These are phyloP conservation scores for Synanthedon myopaeformis DNA, from an alignment of 2,888 invertebrate genomes.

Conservation along the genomic window DNA sequence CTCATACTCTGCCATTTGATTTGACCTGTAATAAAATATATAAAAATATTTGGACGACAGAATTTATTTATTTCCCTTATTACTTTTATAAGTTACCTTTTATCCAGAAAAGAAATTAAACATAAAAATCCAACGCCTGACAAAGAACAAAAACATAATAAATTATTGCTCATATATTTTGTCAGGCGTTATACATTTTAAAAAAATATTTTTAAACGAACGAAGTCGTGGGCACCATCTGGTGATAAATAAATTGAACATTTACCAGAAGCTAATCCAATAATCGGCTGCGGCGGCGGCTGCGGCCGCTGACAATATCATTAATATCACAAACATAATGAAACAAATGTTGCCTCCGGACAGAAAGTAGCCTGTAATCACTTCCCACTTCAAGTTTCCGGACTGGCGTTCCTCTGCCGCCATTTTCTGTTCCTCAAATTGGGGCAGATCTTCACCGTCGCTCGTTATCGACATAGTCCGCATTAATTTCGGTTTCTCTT, in stretches of 20 bases:
- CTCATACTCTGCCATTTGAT: slow-evolving; percentile 49
- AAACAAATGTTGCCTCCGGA: slow-evolving; percentile 44
- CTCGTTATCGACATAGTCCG: slow-evolving; percentile 16
- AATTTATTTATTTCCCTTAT: too few species aligned
- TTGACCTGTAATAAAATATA: slow-evolving; percentile 37
- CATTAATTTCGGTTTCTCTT: slow-evolving; percentile 15
- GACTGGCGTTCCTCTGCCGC: slow-evolving; percentile 47
- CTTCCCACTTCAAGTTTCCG: slow-evolving; percentile 49
- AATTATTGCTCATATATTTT: too few species aligned
- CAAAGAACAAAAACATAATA: too few species aligned
- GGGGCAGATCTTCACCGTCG: slow-evolving; percentile 29
- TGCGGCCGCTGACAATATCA: slow-evolving; percentile 64
- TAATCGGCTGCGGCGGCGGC: slow-evolving; percentile 76
- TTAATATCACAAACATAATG: slow-evolving; percentile 28
- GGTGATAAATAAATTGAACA: not conserved
- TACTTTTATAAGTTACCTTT: too few species aligned
- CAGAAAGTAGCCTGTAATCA: slow-evolving; percentile 43
- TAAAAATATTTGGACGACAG: not conserved
- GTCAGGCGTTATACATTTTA: too few species aligned
- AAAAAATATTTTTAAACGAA: too few species aligned
- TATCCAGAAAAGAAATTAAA: too few species aligned
- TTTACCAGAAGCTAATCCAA: slow-evolving; percentile 78
- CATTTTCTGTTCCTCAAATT: slow-evolving; percentile 51
- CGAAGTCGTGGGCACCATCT: not conserved
- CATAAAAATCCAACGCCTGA: too few species aligned